Evolutionary conservation across 2,797 vertebrate genomes (phyloP).

Genomic region (Coendou prehensilis): DNA sequence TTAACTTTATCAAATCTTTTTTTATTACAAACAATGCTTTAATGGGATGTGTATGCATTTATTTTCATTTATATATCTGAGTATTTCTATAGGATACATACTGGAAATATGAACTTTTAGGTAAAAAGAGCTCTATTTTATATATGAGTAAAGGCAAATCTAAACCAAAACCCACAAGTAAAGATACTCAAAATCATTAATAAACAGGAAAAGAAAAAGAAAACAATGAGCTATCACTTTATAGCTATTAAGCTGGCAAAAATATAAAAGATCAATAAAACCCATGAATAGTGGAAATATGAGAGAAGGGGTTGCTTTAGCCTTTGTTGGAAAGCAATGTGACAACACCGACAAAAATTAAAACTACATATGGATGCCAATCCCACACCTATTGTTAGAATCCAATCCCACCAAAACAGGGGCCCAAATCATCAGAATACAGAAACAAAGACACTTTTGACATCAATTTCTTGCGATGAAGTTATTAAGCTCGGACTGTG

Average conservation of each 20-base stretch:
- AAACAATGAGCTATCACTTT: neutral
- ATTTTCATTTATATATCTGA: slow-evolving; percentile 20
- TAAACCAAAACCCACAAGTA: slow-evolving; percentile 10
- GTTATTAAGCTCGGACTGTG: neutral
- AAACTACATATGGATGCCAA: neutral
- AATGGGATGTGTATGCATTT: neutral
- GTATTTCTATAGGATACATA: neutral
- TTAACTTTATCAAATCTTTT: slow-evolving; percentile 33
- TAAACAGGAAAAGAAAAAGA: slow-evolving; percentile 53
- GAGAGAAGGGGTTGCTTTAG: neutral
- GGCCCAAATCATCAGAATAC: neutral
- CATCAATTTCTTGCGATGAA: neutral
- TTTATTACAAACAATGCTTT: neutral
- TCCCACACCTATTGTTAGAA: neutral
- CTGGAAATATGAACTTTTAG: slow-evolving; percentile 41
- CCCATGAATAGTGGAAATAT: neutral
- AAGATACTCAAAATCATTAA: slow-evolving; percentile 34
- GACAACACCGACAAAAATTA: neutral
- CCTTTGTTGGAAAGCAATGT: slow-evolving; percentile 38
- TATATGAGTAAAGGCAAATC: neutral
- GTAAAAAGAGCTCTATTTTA: neutral
- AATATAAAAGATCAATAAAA: slow-evolving; percentile 25
- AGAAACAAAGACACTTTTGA: neutral
- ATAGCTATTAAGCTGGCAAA: slow-evolving; percentile 28
- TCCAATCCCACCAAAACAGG: neutral